Evolutionary conservation across 1,140 invertebrate species (phyloP).

Genomic region (Pseudachorutes palmiensis): DNA sequence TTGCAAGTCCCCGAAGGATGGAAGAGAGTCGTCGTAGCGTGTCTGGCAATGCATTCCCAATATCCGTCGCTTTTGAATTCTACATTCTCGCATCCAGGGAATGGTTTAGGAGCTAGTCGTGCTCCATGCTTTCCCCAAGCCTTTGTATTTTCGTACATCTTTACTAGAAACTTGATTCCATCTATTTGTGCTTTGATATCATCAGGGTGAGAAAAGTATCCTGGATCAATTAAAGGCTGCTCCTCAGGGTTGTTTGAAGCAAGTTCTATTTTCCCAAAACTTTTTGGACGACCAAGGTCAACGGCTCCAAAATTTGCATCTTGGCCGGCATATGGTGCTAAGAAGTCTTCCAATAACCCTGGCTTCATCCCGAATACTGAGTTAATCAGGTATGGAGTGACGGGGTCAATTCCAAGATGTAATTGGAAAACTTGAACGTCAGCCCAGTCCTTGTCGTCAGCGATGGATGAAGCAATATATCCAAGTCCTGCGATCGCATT

Average conservation of each 20-base stretch:
- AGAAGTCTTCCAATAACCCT: not conserved
- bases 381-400: not conserved
- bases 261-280: constrained; percentile 41
- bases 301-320: not conserved
- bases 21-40: no score
- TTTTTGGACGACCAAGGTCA: not conserved
- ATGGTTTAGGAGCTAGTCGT: not conserved
- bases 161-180: constrained; percentile 34
- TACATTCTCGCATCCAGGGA: not conserved
- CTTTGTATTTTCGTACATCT: not conserved
- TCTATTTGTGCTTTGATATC: constrained; percentile 38
- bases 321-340: not conserved
- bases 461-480: not conserved
- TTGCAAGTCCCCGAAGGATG: not conserved
- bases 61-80: constrained; percentile 2
- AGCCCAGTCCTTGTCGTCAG: not conserved
- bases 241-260: constrained; percentile 44
- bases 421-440: not conserved
- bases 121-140: not conserved
- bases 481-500: not conserved
- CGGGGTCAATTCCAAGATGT: not conserved
- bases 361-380: not conserved
- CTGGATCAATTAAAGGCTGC: constrained; percentile 49
- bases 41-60: not conserved
- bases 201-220: constrained; percentile 41